Base-by-base conservation (phyloP, 2,888 invertebrate genomes). In the Tetragonula carbonaria region DNA sequence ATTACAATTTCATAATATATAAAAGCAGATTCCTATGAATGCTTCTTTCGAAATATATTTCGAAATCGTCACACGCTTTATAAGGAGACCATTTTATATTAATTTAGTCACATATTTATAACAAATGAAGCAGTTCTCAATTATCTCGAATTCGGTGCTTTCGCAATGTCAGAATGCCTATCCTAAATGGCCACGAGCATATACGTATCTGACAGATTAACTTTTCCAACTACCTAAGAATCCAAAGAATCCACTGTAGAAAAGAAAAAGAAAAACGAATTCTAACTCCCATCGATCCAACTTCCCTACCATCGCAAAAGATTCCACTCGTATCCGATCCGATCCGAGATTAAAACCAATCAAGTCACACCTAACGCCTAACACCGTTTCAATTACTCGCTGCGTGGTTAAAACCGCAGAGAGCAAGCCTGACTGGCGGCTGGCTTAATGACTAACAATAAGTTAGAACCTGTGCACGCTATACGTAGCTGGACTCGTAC, bases 381-480 rank as follows among this genome's bases (percentile, higher is more conserved):
- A 45, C 45, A 8, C 45, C 45, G 28, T 21, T 38, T 63, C 55
- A n/a, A 21, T 50, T 18, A 2, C 18, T 21, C n/a, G 21, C 2
- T 57, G n/a, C 53, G 18, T 23, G n/a, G 13, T 62, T 2, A 5
- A 57, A n/a, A 67, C 50, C 51, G 51, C n/a, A 38, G n/a, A 51
- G 59, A 63, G 16, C 21, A 33, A 23, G 18, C 45, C 45, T 28
- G 33, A 18, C 45, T 28, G 18, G 50, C 62, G 50, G 16, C 16
- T 38, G 18, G 63, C 45, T 53, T 72, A 77, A 78, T 23, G 66
- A 57, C 70, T n/a, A n/a, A 38, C 51, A 28, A 23, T 23, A 16
- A 62, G 59, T 23, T 84, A 74, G 76, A 86, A 66, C 63, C 50
- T 81, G 63, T 53, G 82, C 74, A 74, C n/a, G 28, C 28, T 18